Conservation (phyloP, 2,113 vertebrate species). For the Stigmatopora argus region DNA sequence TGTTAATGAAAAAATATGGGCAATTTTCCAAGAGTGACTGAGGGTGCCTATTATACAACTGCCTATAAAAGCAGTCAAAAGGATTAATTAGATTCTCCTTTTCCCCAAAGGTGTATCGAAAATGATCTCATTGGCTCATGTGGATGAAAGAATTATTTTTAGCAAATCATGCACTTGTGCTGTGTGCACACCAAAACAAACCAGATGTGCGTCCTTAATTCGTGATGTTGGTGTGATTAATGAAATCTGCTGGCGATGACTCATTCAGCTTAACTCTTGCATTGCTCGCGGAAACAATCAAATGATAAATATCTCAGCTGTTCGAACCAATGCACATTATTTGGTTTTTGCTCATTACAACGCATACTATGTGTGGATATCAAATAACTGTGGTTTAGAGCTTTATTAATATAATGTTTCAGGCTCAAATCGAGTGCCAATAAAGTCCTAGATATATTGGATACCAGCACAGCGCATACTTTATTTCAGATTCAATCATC, state of each 20-base stretch:
- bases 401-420: constrained; percentile 3
- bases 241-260: constrained; percentile 75
- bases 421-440: constrained; percentile 1
- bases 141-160: constrained; percentile 13
- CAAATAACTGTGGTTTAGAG: neutral
- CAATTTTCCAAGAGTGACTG: constrained; percentile 22
- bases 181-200: constrained; percentile 36
- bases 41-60: neutral
- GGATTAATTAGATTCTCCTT: constrained; percentile 21
- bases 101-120: constrained; percentile 10
- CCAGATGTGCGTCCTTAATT: constrained; percentile 71
- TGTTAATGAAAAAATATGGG: constrained; percentile 23
- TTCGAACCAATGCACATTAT: neutral
- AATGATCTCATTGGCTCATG: constrained; percentile 12
- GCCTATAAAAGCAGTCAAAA: constrained; percentile 24
- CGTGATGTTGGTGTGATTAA: constrained; percentile 75
- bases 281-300: constrained; percentile 48
- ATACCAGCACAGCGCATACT: neutral
- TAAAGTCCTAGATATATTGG: neutral
- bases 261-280: constrained; percentile 75
- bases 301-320: constrained; percentile 45
- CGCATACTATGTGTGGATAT: neutral
- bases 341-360: neutral
- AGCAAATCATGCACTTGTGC: constrained; percentile 31
- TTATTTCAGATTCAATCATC: constrained; percentile 12